Evolutionary conservation across 1,140 invertebrate species (phyloP).

Genomic region (Bombus cullumanus): DNA sequence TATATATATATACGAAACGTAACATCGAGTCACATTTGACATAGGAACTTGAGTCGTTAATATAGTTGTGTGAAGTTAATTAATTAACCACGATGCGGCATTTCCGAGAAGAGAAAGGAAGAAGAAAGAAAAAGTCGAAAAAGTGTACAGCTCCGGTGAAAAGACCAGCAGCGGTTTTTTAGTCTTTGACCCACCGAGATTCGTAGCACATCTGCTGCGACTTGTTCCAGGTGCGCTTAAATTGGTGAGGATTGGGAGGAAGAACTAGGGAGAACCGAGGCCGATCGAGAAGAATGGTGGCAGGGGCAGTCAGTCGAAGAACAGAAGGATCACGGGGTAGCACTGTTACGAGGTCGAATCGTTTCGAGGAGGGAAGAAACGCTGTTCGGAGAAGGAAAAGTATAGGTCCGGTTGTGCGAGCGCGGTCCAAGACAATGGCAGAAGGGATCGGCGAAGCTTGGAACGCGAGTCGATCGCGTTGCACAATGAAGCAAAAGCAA

Average conservation of each 20-base stretch:
- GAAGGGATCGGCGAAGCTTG: no score
- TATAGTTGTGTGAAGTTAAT: no score
- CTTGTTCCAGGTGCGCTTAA: background rate
- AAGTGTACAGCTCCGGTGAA: background rate
- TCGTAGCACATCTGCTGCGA: background rate
- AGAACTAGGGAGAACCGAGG: background rate
- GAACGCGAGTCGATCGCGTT: slow-evolving; percentile 43
- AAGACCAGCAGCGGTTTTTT: background rate
- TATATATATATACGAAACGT: no score
- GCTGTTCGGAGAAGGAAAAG: background rate
- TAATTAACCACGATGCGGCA: no score
- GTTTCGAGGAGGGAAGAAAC: background rate
- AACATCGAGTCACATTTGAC: no score
- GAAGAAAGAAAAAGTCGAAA: background rate
- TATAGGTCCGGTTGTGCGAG: background rate
- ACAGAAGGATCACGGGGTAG: background rate
- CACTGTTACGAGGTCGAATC: background rate
- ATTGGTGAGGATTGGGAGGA: background rate
- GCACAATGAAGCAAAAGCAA: slow-evolving; percentile 61
- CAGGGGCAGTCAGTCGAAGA: background rate
- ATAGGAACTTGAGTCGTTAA: no score
- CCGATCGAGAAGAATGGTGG: background rate
- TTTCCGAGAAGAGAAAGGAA: background rate
- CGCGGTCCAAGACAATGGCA: background rate
- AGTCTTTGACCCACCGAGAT: background rate